These are phyloP conservation scores for Clangula hyemalis DNA, from an alignment of 2,797 vertebrate genomes.

Conservation along the genomic window DNA sequence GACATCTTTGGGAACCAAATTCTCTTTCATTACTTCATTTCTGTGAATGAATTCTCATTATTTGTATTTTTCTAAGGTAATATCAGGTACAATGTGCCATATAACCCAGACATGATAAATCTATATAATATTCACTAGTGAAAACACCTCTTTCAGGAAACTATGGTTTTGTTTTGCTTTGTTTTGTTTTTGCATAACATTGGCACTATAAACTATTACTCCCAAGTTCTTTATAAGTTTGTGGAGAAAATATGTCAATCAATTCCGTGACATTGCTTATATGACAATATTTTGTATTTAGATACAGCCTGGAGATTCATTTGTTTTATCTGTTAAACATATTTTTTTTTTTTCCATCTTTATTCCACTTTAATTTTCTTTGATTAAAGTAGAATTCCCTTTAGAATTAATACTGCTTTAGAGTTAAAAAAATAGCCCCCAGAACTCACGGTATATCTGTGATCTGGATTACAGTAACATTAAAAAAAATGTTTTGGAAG, in stretches of 20 bases:
- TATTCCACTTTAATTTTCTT: not conserved
- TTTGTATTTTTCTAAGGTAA: not conserved
- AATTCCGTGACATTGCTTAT: not conserved
- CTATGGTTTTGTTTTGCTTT: rapidly evolving
- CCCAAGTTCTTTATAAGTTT: not conserved
- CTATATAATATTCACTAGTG: not conserved
- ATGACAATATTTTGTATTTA: not conserved
- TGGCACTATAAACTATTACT: not conserved
- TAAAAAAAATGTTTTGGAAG: not conserved
- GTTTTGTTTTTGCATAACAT: not conserved
- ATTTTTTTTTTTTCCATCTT: not conserved
- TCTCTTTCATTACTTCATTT: not conserved
- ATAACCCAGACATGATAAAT: not conserved
- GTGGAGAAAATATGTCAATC: not conserved
- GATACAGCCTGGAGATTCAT: not conserved
- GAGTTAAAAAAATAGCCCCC: not conserved
- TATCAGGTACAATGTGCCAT: not conserved
- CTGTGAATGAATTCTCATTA: not conserved
- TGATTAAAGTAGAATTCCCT: not conserved
- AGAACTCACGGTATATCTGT: not conserved
- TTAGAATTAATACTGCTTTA: not conserved
- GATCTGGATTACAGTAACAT: not conserved
- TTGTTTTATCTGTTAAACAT: not conserved
- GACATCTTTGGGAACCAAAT: not conserved
- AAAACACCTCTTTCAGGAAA: not conserved